Conservation (phyloP, 2,113 vertebrate species). For the Irena cyanogastra region DNA sequence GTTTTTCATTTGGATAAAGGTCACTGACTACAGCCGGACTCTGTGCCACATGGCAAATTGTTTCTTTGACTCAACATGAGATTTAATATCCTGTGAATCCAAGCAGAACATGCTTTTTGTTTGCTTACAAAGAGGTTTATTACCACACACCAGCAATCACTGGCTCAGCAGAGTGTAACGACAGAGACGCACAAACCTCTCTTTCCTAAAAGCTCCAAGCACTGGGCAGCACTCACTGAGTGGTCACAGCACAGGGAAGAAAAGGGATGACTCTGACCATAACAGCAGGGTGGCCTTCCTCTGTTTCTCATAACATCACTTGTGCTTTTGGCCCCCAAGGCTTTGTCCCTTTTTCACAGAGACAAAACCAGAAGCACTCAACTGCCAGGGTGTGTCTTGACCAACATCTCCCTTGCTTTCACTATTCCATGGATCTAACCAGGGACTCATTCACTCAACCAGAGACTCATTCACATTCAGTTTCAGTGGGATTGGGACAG, state of each 20-base stretch:
- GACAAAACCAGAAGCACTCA: neutral
- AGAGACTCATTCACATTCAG: neutral
- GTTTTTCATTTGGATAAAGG: constrained; percentile 25
- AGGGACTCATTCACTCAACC: neutral
- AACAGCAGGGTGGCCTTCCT: neutral
- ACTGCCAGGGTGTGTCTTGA: neutral
- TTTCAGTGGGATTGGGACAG: neutral
- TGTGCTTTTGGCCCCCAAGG: neutral
- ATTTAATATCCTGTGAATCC: constrained; percentile 54
- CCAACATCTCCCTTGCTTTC: neutral
- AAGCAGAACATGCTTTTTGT: neutral
- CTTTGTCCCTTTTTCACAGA: neutral
- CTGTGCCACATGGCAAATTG: constrained; percentile 5
- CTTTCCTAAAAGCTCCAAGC: neutral
- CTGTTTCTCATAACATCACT: neutral
- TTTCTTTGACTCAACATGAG: constrained; percentile 7
- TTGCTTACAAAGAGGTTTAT: constrained; percentile 19
- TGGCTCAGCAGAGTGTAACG: neutral
- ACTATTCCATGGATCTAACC: neutral
- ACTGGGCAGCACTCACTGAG: neutral
- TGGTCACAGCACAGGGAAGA: neutral
- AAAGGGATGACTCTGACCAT: neutral
- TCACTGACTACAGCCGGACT: neutral
- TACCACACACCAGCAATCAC: neutral
- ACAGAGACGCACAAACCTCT: neutral